Base-by-base conservation (phyloP, 2,888 invertebrate species). In the Marasmarcha lunaedactyla region DNA sequence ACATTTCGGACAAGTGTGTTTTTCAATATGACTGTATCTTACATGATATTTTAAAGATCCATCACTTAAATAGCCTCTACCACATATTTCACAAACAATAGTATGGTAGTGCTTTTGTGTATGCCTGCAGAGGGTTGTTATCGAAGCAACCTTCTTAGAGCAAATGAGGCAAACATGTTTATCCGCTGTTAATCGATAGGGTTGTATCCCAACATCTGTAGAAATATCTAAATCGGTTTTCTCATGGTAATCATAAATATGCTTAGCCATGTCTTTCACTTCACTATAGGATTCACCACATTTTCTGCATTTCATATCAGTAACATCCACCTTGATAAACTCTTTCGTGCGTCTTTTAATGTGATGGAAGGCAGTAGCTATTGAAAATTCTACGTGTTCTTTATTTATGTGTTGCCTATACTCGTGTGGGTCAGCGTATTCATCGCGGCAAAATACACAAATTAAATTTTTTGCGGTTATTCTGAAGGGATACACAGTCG, bases 401-500 rank as follows among this genome's bases (percentile, higher is more conserved):
- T 52, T 52, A 52, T 60, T 63, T 69, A 74, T 73, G 39, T 83
- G 81, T 33, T 57, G 57, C 42, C 76, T 59, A 9, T 81, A 56
- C 37, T 65, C 63, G 0, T 62, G 45, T 2, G 81, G 50, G 1
- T 64, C 56, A 35, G 64, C 68, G 46, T 59, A 74, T 44, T 73
- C 71, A 9, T 72, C 72, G 42, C 71, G 76, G 39, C 83, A 83
- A 47, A 72, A 76, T 0, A 73, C 69, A 48, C 83, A 83, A 3
- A 76, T 56, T 41, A 83, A 77, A 52, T 74, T 76, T 50, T 68
- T 73, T 46, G 73, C 76, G 9, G 78, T 60, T 27, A 74, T 74
- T 60, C 76, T 78, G 54, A 83, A 83, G 0, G 81, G 79, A 44
- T 68, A 74, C 14, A 79, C 83, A 30, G 73, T 71, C 1, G 81